Evolutionary conservation across 64 coral and sea anemone genomes (phyloP), one percentile per base, ranked within the genome.

Genomic region (Pocillopora damicornis): DNA sequence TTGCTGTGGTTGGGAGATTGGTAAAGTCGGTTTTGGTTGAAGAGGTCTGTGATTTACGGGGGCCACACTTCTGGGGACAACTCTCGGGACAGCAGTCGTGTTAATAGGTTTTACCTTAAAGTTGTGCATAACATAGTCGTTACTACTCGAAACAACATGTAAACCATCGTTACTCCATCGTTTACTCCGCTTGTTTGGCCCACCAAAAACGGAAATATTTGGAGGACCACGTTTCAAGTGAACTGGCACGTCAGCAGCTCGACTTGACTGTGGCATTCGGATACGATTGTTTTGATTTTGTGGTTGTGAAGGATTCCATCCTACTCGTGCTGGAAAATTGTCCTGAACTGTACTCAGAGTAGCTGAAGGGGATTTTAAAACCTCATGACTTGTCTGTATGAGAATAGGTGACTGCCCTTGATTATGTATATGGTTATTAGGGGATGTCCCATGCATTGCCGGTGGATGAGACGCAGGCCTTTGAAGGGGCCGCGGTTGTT

Each of bases 71-170:
- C 42, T 51, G 42, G 42, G 3, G 7, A 51, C 42, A 51, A 51
- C 42, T 51, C 42, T 51, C 42, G 42, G 42, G 42, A 51, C 3
- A 7, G 42, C 42, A 51, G 42, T 51, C 42, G 42, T 51, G 42
- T 51, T 51, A 51, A 51, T 51, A 51, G 42, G 42, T 7, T 51
- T 51, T 20, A 85, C 17, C 81, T 85, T 85, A 72, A 85, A 85
- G 37, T 73, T 69, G 15, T 85, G 64, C 81, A 85, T 85, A 37
- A 85, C 38, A 56, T 85, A 85, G 25, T 37, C 58, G 37, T 13
- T 72, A 42, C 58, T 85, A 65, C 81, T 85, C 10, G 37, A 56
- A 10, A 85, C 81, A 23, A 73, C 65, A 85, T 85, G 63, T 11
- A 72, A 65, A 68, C 63, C 20, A 71, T 69, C n/a, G 2, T 63